These are phyloP conservation scores for Cassiopea xamachana DNA, from an alignment of 30 jellyfish, hydroid and myxozoan species.

Conservation along the genomic window DNA sequence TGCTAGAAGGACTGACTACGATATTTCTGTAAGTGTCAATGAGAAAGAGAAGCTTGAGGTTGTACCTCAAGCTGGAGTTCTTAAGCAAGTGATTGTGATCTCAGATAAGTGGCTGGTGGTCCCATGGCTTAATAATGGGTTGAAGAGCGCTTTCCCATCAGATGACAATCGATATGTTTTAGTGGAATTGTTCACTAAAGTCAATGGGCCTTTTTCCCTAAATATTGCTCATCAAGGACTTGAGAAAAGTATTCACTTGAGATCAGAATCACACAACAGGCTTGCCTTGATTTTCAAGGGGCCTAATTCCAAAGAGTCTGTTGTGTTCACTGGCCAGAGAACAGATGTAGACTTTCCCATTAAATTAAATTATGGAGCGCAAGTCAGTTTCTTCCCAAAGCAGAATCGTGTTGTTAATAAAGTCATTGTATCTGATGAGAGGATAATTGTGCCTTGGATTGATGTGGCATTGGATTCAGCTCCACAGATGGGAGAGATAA, in stretches of 20 bases:
- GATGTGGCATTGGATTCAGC: not conserved
- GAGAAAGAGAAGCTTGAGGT: slow-evolving; percentile 1
- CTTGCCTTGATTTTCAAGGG: slow-evolving; percentile 43
- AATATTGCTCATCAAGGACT: not conserved
- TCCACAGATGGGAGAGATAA: not conserved
- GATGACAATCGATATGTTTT: slow-evolving; percentile 10
- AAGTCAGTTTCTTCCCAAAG: slow-evolving; percentile 5
- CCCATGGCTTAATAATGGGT: slow-evolving; percentile 24
- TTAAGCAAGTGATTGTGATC: not conserved
- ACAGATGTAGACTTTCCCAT: slow-evolving; percentile 40
- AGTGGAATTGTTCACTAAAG: slow-evolving; percentile 32
- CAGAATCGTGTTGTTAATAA: slow-evolving; percentile 6
- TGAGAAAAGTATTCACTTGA: not conserved
- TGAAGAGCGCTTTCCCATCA: not conserved
- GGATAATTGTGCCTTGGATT: slow-evolving; percentile 21
- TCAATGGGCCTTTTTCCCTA: slow-evolving; percentile 18
- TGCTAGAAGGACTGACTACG: slow-evolving; percentile 25
- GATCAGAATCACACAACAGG: not conserved
- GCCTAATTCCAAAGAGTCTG: slow-evolving; percentile 4
- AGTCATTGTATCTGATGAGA: slow-evolving; percentile 33
- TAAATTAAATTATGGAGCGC: not conserved
- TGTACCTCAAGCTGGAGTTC: not conserved
- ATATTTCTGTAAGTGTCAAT: slow-evolving; percentile 26
- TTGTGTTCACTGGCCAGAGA: slow-evolving; percentile 24
- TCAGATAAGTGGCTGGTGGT: slow-evolving; percentile 8